Conservation (phyloP, 37 sponge, comb jelly and placozoan genomes). For the Amphimedon queenslandica region DNA sequence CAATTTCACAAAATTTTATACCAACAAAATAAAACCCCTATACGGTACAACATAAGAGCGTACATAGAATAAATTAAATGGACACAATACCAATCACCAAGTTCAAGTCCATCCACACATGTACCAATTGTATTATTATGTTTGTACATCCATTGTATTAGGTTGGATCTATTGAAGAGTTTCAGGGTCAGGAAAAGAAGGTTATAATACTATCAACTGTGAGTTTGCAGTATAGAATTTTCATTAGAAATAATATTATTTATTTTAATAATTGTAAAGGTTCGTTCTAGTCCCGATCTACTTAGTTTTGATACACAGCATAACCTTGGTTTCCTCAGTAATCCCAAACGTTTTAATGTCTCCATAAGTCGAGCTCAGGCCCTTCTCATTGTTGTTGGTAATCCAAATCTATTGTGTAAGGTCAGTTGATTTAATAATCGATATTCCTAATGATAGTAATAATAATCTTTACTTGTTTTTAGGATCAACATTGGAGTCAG, state of each 20-base stretch:
- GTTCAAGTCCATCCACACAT: too few species aligned
- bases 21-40: too few species aligned
- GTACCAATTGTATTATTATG: too few species aligned
- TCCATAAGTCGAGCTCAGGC: conserved; percentile 76
- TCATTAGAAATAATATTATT: conserved; percentile 5
- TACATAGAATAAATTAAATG: too few species aligned
- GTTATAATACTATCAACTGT: conserved; percentile 79
- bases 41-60: too few species aligned
- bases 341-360: conserved; percentile 81
- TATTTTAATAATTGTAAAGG: conserved; percentile 10
- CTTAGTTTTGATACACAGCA: conserved; percentile 30
- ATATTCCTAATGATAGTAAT: neutral
- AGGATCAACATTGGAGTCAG: conserved; percentile 50
- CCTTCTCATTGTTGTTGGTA: conserved; percentile 64
- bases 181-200: conserved; percentile 78
- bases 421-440: conserved; percentile 5
- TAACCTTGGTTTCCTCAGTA: conserved; percentile 68
- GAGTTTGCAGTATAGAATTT: conserved; percentile 2
- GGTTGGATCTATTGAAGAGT: conserved; percentile 84
- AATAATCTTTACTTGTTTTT: neutral
- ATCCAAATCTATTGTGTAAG: conserved; percentile 51
- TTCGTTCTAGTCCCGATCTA: conserved; percentile 31
- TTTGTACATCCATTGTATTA: too few species aligned
- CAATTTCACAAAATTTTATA: too few species aligned
- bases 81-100: too few species aligned